These are phyloP conservation scores for Falco rusticolus DNA, from an alignment of 2,797 vertebrate species.

Conservation along the genomic window DNA sequence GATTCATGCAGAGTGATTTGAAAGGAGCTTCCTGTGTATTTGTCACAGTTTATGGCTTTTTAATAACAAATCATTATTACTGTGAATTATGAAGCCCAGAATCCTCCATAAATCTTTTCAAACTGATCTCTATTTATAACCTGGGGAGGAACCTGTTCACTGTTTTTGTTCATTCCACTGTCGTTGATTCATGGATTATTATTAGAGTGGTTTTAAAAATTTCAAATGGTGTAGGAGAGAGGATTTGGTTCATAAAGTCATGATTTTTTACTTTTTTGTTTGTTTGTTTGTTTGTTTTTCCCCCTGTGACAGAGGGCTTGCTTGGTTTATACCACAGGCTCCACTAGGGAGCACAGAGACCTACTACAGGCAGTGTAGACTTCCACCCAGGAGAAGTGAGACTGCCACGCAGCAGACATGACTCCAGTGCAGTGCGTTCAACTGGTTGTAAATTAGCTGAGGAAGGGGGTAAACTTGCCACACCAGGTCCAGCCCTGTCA, in stretches of 20 bases:
- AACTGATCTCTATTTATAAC: slow-evolving; percentile 36
- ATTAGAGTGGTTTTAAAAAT: background rate
- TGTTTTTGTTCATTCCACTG: slow-evolving; percentile 13
- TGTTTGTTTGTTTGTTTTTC: no score
- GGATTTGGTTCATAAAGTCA: background rate
- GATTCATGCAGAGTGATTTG: slow-evolving; percentile 39
- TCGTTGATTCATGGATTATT: slow-evolving; percentile 25
- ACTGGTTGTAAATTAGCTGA: background rate
- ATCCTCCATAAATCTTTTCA: slow-evolving; percentile 12
- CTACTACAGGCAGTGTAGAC: accelerated
- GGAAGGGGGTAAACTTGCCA: background rate
- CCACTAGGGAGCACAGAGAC: background rate
- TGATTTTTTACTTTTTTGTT: background rate
- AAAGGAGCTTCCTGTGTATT: slow-evolving; percentile 46
- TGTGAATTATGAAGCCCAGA: background rate
- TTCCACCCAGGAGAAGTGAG: background rate
- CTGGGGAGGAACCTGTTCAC: slow-evolving; percentile 29
- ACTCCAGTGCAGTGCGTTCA: background rate
- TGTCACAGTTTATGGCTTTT: slow-evolving; percentile 52
- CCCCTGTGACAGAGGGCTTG: background rate
- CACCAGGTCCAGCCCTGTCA: background rate
- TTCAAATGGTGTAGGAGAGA: background rate
- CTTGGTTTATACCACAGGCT: accelerated
- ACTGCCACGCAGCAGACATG: background rate
- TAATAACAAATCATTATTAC: slow-evolving; percentile 40